Conservation (phyloP, 2,113 vertebrate species). For the Neolamprologus fasciatus region DNA sequence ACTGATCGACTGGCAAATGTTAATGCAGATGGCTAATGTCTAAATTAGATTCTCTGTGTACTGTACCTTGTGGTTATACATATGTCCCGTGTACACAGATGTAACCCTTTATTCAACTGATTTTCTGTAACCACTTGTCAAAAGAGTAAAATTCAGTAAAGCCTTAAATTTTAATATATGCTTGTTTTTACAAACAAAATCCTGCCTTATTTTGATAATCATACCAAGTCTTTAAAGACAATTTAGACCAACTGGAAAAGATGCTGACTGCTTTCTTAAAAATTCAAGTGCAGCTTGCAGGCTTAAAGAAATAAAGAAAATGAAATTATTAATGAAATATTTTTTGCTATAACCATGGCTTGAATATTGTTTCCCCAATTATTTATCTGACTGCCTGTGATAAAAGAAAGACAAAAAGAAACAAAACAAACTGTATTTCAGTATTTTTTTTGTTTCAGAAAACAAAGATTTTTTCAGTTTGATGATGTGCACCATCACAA, state of each 20-base stretch:
- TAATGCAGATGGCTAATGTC: not conserved
- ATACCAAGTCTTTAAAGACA: not conserved
- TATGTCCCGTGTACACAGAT: not conserved
- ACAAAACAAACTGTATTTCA: not conserved
- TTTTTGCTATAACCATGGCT: not conserved
- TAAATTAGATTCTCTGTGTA: not conserved
- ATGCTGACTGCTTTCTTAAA: not conserved
- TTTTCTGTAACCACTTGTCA: not conserved
- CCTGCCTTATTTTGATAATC: not conserved
- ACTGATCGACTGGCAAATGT: conserved; percentile 8
- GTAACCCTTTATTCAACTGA: not conserved
- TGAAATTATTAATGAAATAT: not conserved
- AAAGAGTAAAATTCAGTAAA: not conserved
- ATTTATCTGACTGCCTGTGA: not conserved
- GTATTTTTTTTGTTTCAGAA: not conserved
- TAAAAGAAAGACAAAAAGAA: not conserved
- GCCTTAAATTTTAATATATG: not conserved
- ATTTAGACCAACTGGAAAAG: not conserved
- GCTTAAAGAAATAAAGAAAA: not conserved
- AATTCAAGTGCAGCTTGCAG: not conserved
- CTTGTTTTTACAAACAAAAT: not conserved
- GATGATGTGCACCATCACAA: not conserved
- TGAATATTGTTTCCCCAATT: not conserved
- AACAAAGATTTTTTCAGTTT: not conserved
- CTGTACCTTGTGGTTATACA: not conserved